Evolutionary conservation across 2,888 invertebrate species (phyloP).

Genomic region (Drosophila merina): DNA sequence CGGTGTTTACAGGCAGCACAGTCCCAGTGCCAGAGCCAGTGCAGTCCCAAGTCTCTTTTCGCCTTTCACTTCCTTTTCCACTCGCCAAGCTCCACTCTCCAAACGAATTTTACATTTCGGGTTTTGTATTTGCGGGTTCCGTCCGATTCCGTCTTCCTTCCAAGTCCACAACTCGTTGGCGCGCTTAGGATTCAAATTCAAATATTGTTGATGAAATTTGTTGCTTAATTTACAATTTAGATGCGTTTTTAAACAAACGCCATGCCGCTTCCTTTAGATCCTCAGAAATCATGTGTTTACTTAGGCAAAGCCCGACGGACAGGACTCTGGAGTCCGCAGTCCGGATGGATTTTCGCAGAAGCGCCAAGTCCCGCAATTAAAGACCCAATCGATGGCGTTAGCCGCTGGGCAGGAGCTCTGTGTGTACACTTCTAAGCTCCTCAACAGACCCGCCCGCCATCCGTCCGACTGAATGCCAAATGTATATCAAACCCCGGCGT

Average conservation of each 20-base stretch:
- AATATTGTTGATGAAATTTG: constrained; percentile 80
- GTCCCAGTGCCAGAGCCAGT: constrained; percentile 29
- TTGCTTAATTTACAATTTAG: constrained; percentile 80
- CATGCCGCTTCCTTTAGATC: constrained; percentile 10
- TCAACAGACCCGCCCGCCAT: neutral
- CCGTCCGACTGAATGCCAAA: constrained; percentile 6
- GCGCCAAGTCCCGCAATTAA: constrained; percentile 35
- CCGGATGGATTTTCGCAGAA: constrained; percentile 1
- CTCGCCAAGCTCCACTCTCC: constrained; percentile 8
- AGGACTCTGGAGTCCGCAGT: neutral
- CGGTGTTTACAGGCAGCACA: constrained; percentile 73
- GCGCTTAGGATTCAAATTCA: constrained; percentile 80
- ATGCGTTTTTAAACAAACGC: constrained; percentile 78
- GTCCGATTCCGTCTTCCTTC: constrained; percentile 17
- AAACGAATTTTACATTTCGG: constrained; percentile 77
- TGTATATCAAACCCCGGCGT: constrained; percentile 3
- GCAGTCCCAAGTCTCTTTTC: constrained; percentile 61
- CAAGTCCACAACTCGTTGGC: constrained; percentile 46
- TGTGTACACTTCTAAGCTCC: neutral
- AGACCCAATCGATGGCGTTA: constrained; percentile 36
- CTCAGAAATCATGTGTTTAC: constrained; percentile 75
- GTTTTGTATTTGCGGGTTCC: constrained; percentile 55
- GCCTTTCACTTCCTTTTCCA: neutral
- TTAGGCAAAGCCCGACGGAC: constrained; percentile 68
- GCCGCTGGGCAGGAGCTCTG: constrained; percentile 35